phyloP scores from a whole-genome alignment of 2,113 vertebrate species.

The Origma solitaria region DNA sequence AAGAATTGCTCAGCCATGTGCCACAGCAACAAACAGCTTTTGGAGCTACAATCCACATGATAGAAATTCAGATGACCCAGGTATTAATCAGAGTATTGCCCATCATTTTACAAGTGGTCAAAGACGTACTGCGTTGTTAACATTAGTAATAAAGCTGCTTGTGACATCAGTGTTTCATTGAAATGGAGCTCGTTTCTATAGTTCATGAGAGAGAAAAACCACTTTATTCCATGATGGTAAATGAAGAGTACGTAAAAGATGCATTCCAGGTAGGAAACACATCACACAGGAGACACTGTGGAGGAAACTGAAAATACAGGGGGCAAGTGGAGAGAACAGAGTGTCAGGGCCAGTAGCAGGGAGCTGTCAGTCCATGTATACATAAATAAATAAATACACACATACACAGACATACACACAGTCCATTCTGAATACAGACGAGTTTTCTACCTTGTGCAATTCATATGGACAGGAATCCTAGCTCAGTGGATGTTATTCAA shows the following conservation, averaged over 20 bases:
- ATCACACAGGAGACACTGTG: neutral
- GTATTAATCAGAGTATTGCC: neutral
- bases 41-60: neutral
- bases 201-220: neutral
- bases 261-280: neutral
- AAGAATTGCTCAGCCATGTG: neutral
- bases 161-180: neutral
- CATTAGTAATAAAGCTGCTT: neutral
- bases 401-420: neutral
- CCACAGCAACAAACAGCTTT: neutral
- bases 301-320: neutral
- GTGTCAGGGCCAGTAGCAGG: neutral
- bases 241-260: neutral
- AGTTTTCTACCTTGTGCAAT: neutral
- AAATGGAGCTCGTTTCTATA: neutral
- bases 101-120: neutral
- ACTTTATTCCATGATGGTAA: neutral
- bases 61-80: neutral
- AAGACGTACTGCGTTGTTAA: neutral
- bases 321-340: neutral
- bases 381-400: too few species aligned
- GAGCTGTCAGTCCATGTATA: neutral
- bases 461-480: neutral
- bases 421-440: neutral
- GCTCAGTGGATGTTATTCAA: neutral